Evolutionary conservation across 2,888 invertebrate genomes (phyloP).

Genomic region (Papilio protenor): DNA sequence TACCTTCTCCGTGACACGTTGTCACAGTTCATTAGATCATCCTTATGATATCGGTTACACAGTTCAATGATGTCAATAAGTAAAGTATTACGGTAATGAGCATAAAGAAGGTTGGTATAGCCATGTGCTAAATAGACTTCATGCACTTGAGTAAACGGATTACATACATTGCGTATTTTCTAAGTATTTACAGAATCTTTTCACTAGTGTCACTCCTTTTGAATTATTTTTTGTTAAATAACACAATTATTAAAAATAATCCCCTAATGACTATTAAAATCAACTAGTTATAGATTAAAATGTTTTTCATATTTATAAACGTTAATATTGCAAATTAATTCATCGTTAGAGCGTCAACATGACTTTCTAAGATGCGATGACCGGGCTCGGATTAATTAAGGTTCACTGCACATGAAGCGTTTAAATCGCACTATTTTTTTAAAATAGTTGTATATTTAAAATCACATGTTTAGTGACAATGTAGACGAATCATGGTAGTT

Average conservation of each 20-base stretch:
- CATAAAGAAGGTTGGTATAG: not conserved
- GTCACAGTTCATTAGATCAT: constrained; percentile 39
- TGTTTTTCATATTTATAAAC: constrained; percentile 41
- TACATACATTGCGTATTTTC: not conserved
- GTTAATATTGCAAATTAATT: constrained; percentile 47
- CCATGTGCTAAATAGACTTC: not conserved
- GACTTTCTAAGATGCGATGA: constrained; percentile 46
- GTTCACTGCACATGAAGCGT: constrained; percentile 3
- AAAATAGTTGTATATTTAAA: not conserved
- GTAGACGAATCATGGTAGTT: not conserved
- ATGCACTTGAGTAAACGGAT: not conserved
- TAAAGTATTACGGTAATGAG: not conserved
- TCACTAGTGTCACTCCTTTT: too few relatives aligned
- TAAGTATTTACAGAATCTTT: not conserved
- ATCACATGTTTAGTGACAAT: not conserved
- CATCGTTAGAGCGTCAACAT: constrained; percentile 40
- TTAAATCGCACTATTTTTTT: not conserved
- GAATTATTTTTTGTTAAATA: not conserved
- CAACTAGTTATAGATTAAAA: not conserved
- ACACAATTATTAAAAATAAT: not conserved
- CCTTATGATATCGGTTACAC: constrained; percentile 36
- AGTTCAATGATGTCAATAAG: constrained; percentile 36
- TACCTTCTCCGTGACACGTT: constrained; percentile 43
- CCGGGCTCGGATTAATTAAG: constrained; percentile 37
- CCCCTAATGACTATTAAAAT: not conserved